These are phyloP conservation scores for Ceramica pisi DNA, from an alignment of 2,888 invertebrate species.

Conservation along the genomic window DNA sequence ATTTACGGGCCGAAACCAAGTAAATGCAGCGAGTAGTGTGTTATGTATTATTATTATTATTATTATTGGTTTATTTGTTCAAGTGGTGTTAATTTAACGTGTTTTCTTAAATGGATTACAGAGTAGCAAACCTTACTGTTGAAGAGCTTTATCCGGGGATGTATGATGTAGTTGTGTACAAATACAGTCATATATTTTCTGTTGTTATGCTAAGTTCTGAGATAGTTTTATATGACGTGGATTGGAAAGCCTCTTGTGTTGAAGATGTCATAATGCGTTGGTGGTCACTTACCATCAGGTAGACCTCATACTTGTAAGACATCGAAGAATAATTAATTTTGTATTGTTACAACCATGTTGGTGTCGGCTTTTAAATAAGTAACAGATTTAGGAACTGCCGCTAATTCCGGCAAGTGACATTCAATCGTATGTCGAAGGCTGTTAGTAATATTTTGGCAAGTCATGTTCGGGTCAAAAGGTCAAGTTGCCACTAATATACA, in stretches of 20 bases:
- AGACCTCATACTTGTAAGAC: too few species aligned
- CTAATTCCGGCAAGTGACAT: background rate
- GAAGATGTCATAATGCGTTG: too few species aligned
- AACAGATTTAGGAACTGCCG: background rate
- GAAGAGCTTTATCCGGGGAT: background rate
- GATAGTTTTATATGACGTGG: too few species aligned
- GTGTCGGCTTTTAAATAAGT: background rate
- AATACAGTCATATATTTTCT: background rate
- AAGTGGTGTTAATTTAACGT: slow-evolving; percentile 29
- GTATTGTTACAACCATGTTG: background rate
- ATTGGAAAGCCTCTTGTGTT: too few species aligned
- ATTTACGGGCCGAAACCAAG: too few species aligned
- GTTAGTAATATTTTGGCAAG: background rate
- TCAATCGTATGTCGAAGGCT: slow-evolving; percentile 24
- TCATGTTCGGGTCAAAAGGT: slow-evolving; percentile 21
- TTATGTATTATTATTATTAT: too few species aligned
- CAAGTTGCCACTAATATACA: slow-evolving; percentile 6
- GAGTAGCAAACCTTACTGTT: too few species aligned
- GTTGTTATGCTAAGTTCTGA: too few species aligned
- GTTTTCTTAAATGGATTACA: slow-evolving; percentile 1
- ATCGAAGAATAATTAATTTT: background rate
- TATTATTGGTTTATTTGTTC: slow-evolving; percentile 28
- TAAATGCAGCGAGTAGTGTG: too few species aligned
- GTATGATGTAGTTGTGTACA: background rate
- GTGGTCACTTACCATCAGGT: background rate